Evolutionary conservation across 2,888 invertebrate genomes (phyloP).

Genomic region (Morpho helenor): DNA sequence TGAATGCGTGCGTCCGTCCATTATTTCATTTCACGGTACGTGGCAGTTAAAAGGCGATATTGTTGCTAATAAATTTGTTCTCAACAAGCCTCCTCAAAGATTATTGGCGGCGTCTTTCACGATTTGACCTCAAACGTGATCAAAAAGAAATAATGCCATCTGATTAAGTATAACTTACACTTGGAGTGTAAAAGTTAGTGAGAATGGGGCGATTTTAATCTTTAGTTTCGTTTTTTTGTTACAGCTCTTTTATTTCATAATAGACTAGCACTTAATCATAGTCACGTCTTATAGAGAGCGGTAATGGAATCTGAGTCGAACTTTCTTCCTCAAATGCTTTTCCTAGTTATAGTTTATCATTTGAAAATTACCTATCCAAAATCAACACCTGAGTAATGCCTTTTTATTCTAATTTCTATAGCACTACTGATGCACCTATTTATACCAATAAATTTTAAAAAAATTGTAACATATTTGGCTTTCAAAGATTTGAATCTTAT

Average conservation of each 20-base stretch:
- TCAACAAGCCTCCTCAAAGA: constrained; percentile 34
- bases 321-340: no score
- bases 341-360: no score
- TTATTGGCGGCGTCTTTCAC: constrained; percentile 33
- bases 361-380: no score
- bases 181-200: constrained; percentile 31
- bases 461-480: no score
- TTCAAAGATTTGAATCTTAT: no score
- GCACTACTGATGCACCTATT: no score
- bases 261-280: not conserved
- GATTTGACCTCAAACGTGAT: constrained; percentile 32
- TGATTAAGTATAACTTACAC: constrained; percentile 23
- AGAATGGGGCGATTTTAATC: constrained; percentile 12
- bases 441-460: no score
- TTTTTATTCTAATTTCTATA: no score
- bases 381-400: no score
- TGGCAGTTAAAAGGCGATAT: constrained; percentile 35
- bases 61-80: constrained; percentile 39
- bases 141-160: constrained; percentile 30
- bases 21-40: constrained; percentile 50
- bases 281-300: no score
- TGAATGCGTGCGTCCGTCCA: constrained; percentile 47
- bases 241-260: not conserved
- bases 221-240: constrained; percentile 8
- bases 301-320: no score